Evolutionary conservation across 2,797 vertebrate genomes (phyloP), one percentile per base, ranked within the genome.

Genomic region (Eulemur rubriventer): DNA sequence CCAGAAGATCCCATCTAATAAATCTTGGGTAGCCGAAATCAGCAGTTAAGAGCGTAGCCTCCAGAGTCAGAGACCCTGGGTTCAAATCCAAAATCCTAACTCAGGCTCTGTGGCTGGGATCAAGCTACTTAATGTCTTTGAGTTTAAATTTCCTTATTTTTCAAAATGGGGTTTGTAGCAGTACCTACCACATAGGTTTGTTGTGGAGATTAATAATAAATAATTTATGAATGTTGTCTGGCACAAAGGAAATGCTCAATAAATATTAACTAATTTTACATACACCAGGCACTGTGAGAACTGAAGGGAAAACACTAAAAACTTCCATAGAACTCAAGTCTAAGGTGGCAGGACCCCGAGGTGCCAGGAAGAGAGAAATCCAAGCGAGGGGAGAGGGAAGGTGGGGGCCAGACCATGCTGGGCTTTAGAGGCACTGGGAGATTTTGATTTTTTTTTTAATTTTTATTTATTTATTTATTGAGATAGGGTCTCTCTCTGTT

Each of bases 61-160:
- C n/a, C 79, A 61, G 38, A 43, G 28, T 69, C 18, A 81, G 33
- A 83, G 5, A 65, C 2, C 3, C 12, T 80, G 26, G 4, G 7
- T 95, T 85, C 57, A 95, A 67, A 86, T 57, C 22, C 13, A 33
- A 18, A 50, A 33, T 4, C 8, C 8, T 75, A 6, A 3, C 7
- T 63, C 33, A 85, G 57, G 24, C 61, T 78, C 17, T 43, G 28
- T 81, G 65, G 65, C 63, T 26, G 16, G 46, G 48, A 10, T 67
- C 82, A 96, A 94, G 46, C 46, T 84, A 95, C 83, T 93, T 48
- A 89, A 87, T 17, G 41, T 35, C 88, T 97, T 94, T 96, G 24
- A 43, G 46, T 28, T 95, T 94, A 84, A 81, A 35, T 94, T 93
- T 83, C 50, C 70, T 94, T 88, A 41, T 73, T 33, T 80, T 50